Conservation (phyloP, 23 tunicate species). For the Pegea sp. region DNA sequence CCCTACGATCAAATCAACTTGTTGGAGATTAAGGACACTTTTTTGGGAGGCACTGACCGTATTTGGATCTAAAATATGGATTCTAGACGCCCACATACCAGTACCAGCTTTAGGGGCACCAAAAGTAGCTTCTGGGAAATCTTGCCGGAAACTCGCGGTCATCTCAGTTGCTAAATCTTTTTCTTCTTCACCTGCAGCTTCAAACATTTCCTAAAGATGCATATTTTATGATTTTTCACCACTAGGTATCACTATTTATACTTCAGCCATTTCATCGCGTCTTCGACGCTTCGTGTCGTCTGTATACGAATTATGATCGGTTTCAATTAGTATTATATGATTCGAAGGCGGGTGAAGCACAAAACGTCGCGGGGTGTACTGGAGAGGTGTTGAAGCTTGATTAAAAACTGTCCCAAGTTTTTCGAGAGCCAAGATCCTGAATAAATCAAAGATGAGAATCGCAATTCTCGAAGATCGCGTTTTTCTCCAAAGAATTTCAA, state of each 20-base stretch:
- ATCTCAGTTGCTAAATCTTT: conserved; percentile 77
- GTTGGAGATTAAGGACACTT: too few relatives aligned
- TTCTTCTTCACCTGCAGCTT: conserved; percentile 94
- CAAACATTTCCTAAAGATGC: conserved; percentile 67
- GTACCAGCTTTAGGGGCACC: conserved; percentile 94
- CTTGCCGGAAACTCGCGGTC: conserved; percentile 71
- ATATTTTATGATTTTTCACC: too few relatives aligned
- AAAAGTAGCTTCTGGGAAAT: conserved; percentile 73
- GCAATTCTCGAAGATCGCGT: too few relatives aligned
- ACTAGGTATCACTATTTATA: too few relatives aligned
- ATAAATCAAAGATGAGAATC: neutral
- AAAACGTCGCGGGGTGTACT: conserved; percentile 78
- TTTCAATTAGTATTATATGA: conserved; percentile 47
- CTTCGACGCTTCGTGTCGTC: conserved; percentile 76
- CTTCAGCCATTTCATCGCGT: conserved; percentile 83
- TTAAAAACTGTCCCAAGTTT: conserved; percentile 96
- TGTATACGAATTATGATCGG: conserved; percentile 81
- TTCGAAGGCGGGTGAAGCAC: conserved; percentile 43
- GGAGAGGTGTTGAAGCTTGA: conserved; percentile 73
- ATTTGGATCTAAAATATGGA: conserved; percentile 44
- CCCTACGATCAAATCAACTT: too few relatives aligned
- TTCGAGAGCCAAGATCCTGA: conserved; percentile 87
- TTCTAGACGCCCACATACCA: conserved; percentile 93
- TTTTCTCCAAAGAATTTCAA: too few relatives aligned
- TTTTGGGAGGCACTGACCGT: too few relatives aligned